Percentiles rank a stretch among this genome's conserved stretches.
Evolutionary conservation across 2,888 invertebrate species (phyloP).

Genomic region (Stomorhina lunata): DNA sequence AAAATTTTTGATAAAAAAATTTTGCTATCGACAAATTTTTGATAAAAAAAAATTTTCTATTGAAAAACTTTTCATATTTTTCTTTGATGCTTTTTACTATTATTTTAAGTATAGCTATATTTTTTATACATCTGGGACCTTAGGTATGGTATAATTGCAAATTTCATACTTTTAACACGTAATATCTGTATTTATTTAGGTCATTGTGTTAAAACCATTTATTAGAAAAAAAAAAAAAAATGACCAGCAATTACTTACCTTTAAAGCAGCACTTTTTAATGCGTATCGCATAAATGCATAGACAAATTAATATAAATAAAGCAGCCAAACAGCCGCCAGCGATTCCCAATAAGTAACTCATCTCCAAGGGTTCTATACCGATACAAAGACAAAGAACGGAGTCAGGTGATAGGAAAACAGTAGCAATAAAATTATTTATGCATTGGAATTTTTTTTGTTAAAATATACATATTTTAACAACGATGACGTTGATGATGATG

Average conservation of each 20-base stretch:
- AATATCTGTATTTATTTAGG: too few relatives aligned
- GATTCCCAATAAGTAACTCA: slow-evolving; percentile 83
- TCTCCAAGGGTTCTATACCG: slow-evolving; percentile 83
- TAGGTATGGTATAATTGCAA: too few relatives aligned
- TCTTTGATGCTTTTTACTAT: too few relatives aligned
- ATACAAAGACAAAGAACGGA: slow-evolving; percentile 73
- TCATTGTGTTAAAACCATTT: background rate
- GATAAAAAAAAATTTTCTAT: too few relatives aligned
- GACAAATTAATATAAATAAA: slow-evolving; percentile 82
- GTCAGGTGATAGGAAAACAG: too few relatives aligned
- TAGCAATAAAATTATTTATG: too few relatives aligned
- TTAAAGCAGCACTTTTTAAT: slow-evolving; percentile 84
- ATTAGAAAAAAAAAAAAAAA: background rate
- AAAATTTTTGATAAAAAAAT: too few relatives aligned
- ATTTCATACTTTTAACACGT: too few relatives aligned
- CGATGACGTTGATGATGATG: slow-evolving; percentile 29
- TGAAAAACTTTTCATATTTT: too few relatives aligned
- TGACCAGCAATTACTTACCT: slow-evolving; percentile 80
- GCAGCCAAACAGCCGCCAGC: slow-evolving; percentile 82
- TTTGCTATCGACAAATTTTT: too few relatives aligned
- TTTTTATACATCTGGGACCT: too few relatives aligned
- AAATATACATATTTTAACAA: slow-evolving; percentile 10
- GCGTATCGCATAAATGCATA: slow-evolving; percentile 82
- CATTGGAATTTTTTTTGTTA: background rate
- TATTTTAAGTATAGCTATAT: too few relatives aligned